Evolutionary conservation across 2,797 vertebrate species (phyloP).

Genomic region (Danio aesculapii): DNA sequence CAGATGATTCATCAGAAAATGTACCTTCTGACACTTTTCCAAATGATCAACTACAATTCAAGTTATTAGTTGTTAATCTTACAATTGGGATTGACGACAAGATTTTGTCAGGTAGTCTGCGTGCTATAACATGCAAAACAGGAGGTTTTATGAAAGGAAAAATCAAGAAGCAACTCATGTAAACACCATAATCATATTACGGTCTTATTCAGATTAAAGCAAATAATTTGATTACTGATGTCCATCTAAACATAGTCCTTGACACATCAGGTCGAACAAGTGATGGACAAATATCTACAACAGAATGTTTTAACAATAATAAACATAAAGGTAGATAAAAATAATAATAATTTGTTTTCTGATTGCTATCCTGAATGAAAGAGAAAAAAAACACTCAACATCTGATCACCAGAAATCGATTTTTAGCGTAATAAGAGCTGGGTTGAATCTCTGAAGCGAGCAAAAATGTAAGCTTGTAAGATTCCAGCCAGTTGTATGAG

Average conservation of each 20-base stretch:
- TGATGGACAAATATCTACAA: not conserved
- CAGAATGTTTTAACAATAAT: not conserved
- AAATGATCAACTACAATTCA: too few relatives aligned
- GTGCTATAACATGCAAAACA: too few relatives aligned
- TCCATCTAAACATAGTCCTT: not conserved
- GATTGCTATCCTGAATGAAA: constrained; percentile 1
- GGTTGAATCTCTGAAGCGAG: constrained; percentile 17
- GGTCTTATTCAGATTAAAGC: too few relatives aligned
- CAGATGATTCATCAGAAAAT: too few relatives aligned
- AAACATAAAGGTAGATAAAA: not conserved
- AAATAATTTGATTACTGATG: too few relatives aligned
- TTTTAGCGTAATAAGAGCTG: not conserved
- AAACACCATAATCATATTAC: too few relatives aligned
- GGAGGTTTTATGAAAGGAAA: too few relatives aligned
- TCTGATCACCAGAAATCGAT: not conserved
- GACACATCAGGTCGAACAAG: not conserved
- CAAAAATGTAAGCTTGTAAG: not conserved
- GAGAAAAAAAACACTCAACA: not conserved
- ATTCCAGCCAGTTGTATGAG: not conserved
- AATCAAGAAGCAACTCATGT: too few relatives aligned
- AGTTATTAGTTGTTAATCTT: too few relatives aligned
- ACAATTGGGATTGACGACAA: too few relatives aligned
- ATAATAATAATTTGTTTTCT: not conserved
- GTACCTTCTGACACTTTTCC: too few relatives aligned
- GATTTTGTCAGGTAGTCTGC: too few relatives aligned